phyloP scores from a whole-genome alignment of 2,113 vertebrate genomes.

The Micronisus gabar region DNA sequence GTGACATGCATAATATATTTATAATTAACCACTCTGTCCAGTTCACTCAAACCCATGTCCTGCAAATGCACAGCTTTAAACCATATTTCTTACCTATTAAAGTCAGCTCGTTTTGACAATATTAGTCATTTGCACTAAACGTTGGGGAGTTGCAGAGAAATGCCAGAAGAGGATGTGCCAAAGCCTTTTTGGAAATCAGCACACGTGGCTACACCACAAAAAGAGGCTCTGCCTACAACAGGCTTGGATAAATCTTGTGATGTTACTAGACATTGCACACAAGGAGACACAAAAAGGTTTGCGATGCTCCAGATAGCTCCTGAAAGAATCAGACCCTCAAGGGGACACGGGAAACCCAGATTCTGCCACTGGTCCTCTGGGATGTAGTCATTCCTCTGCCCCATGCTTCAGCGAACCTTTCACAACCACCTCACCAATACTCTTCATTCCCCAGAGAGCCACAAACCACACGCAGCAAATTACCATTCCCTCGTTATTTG shows the following conservation, averaged over 20 bases:
- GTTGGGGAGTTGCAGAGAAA: neutral
- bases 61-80: neutral
- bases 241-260: neutral
- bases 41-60: neutral
- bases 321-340: neutral
- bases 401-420: fast-evolving
- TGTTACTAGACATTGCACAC: neutral
- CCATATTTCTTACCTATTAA: neutral
- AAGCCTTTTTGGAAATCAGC: neutral
- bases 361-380: neutral
- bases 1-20: neutral
- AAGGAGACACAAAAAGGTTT: neutral
- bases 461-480: neutral
- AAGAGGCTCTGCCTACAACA: neutral
- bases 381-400: neutral
- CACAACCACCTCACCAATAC: neutral
- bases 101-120: neutral
- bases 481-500: fast-evolving
- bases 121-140: too few species aligned
- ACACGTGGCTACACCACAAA: fast-evolving
- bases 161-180: neutral
- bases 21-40: neutral
- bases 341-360: fast-evolving
- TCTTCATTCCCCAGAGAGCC: neutral
- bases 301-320: neutral